Evolutionary conservation across 2,888 invertebrate species (phyloP).

Genomic region (Dione vanillae): DNA sequence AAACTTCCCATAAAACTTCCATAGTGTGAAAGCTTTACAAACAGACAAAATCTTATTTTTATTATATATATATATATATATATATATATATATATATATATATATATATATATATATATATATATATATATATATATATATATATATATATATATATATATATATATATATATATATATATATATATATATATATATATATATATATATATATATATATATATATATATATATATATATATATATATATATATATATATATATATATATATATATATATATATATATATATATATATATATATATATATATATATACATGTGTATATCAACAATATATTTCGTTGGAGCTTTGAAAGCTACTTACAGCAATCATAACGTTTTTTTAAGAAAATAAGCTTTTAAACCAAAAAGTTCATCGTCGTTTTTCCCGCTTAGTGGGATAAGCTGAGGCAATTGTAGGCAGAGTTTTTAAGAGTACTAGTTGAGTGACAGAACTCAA

Average conservation of each 20-base stretch:
- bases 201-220: constrained; percentile 6
- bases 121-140: constrained; percentile 13
- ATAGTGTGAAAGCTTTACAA: constrained; percentile 32
- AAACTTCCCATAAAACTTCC: constrained; percentile 39
- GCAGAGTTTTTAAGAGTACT: no score
- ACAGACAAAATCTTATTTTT: constrained; percentile 29
- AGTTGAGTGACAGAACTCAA: no score
- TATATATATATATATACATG: constrained; percentile 8
- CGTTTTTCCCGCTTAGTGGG: no score
- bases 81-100: background rate
- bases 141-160: constrained; percentile 10
- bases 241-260: constrained; percentile 6
- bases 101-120: constrained; percentile 10
- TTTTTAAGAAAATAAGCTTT: no score
- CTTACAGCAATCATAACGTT: background rate
- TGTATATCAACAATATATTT: no score
- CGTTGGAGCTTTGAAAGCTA: background rate
- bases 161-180: constrained; percentile 6
- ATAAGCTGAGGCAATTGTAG: no score
- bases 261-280: constrained; percentile 7
- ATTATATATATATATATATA: constrained; percentile 10
- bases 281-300: constrained; percentile 10
- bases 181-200: constrained; percentile 10
- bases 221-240: constrained; percentile 13
- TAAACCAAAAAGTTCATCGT: no score